Percentiles rank a stretch among this genome's conserved stretches.
phyloP scores from a whole-genome alignment of 2,113 vertebrate species.

The Aleadryas rufinucha region DNA sequence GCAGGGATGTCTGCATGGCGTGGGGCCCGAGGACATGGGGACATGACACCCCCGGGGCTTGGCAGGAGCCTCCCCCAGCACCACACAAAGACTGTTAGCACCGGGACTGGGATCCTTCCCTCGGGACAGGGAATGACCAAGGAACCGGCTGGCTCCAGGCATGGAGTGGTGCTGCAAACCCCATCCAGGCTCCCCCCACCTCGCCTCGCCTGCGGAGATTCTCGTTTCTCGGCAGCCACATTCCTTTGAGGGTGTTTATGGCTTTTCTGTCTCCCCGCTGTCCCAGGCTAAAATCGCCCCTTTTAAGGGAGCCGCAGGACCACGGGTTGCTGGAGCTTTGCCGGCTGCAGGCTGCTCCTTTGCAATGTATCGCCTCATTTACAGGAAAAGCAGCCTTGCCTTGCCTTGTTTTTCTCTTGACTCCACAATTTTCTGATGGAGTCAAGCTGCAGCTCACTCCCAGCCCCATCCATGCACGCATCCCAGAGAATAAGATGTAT shows the following conservation, averaged over 20 bases:
- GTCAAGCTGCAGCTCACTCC: not conserved
- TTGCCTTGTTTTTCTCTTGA: not conserved
- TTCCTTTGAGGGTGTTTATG: not conserved
- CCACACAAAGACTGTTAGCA: not conserved
- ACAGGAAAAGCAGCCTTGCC: not conserved
- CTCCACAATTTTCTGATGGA: not conserved
- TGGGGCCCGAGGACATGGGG: accelerated
- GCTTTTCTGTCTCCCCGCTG: not conserved
- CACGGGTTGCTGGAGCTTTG: not conserved
- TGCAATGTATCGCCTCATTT: not conserved
- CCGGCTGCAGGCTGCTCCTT: not conserved
- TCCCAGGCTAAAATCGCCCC: constrained; percentile 1
- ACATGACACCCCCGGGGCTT: accelerated
- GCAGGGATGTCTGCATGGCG: not conserved
- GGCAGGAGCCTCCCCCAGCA: not conserved
- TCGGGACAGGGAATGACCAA: not conserved
- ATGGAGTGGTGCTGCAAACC: not conserved
- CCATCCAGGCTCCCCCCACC: not conserved
- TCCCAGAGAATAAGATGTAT: not conserved
- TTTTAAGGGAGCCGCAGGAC: constrained; percentile 36
- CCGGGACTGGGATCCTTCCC: not conserved
- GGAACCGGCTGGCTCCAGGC: not conserved
- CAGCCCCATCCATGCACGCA: not conserved
- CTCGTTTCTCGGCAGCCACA: not conserved
- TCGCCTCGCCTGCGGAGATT: not conserved